Evolutionary conservation across 2,797 vertebrate species (phyloP).

Genomic region (Caiman crocodilus): DNA sequence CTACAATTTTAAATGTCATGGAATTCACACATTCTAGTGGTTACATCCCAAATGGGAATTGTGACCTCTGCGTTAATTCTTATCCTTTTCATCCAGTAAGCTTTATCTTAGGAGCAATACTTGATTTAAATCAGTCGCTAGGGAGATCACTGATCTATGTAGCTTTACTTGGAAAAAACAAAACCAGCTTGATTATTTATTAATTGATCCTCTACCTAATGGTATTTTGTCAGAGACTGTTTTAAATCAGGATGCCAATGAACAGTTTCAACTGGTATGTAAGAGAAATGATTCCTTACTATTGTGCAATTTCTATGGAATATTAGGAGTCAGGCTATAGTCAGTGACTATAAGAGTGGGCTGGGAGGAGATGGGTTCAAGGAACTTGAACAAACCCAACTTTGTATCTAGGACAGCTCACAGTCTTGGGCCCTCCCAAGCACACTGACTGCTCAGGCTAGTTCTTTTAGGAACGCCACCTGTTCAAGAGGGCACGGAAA

Average conservation of each 20-base stretch:
- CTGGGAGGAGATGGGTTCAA: background rate
- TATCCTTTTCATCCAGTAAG: background rate
- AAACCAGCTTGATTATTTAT: background rate
- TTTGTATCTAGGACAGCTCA: background rate
- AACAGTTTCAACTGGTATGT: background rate
- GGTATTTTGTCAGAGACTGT: too few relatives aligned
- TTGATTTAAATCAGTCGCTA: background rate
- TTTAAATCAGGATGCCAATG: too few relatives aligned
- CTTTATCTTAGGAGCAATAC: background rate
- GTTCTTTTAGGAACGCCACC: background rate
- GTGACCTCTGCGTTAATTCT: background rate
- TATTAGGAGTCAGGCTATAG: background rate
- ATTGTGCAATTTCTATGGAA: background rate
- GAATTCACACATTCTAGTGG: background rate
- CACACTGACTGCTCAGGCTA: background rate
- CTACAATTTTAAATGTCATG: conserved; percentile 20
- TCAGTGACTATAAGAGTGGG: background rate
- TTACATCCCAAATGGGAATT: background rate
- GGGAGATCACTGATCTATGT: background rate
- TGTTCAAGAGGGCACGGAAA: background rate
- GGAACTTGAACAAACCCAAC: too few relatives aligned
- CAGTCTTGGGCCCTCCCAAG: background rate
- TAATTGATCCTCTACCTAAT: background rate
- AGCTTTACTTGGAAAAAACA: background rate
- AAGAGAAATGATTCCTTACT: background rate